These are phyloP conservation scores for Erpetoichthys calabaricus DNA, from an alignment of 2,797 vertebrate species.

Conservation along the genomic window DNA sequence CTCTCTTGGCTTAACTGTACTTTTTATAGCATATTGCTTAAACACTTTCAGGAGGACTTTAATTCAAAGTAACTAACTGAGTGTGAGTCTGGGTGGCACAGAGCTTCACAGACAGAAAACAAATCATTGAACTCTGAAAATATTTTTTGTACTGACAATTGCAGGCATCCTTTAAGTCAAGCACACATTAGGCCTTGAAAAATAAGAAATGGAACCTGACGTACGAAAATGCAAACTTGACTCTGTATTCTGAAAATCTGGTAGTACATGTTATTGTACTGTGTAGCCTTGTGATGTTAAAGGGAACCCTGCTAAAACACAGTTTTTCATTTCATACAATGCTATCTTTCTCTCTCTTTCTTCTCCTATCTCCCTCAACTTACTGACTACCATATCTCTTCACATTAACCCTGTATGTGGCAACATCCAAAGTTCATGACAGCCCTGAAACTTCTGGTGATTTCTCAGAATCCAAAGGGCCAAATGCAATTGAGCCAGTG, in stretches of 20 bases:
- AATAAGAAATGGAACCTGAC: too few species aligned
- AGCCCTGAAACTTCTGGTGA: slow-evolving; percentile 67
- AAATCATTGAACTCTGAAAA: too few species aligned
- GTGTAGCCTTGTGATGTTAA: background rate
- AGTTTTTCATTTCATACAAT: slow-evolving; percentile 3
- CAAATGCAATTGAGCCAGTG: slow-evolving; percentile 10
- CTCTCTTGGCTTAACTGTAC: too few species aligned
- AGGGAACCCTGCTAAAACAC: background rate
- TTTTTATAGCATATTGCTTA: too few species aligned
- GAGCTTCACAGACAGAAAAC: too few species aligned
- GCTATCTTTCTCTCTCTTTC: background rate
- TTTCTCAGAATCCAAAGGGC: slow-evolving; percentile 56
- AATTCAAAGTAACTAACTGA: too few species aligned
- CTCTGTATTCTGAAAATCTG: background rate
- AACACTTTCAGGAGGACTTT: too few species aligned
- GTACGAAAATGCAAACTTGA: background rate
- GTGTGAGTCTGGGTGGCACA: too few species aligned
- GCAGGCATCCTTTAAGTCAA: too few species aligned
- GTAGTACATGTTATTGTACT: background rate
- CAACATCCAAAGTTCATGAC: slow-evolving; percentile 33
- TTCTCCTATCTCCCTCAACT: background rate
- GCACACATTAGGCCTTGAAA: too few species aligned
- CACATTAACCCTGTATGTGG: background rate
- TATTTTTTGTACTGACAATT: too few species aligned
- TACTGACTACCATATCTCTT: background rate